phyloP scores from a whole-genome alignment of 1,140 invertebrate species.

The Propsilocerus akamusi region DNA sequence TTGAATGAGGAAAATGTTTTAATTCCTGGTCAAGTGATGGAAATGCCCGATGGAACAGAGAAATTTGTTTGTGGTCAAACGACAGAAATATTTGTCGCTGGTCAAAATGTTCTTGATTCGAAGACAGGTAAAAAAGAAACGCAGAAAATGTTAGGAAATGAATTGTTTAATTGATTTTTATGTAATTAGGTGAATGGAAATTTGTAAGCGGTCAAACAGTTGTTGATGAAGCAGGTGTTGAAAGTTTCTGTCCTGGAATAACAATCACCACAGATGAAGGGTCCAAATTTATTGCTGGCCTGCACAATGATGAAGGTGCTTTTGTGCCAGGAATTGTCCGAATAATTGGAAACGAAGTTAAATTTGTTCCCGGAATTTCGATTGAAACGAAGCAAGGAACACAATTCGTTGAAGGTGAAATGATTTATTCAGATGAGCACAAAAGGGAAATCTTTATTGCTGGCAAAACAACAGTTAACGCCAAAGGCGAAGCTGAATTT shows the following conservation, averaged over 20 bases:
- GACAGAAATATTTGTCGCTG: slow-evolving; percentile 38
- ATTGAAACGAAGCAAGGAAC: slow-evolving; percentile 40
- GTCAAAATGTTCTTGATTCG: slow-evolving; percentile 29
- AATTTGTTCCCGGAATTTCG: slow-evolving; percentile 43
- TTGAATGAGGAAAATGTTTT: slow-evolving; percentile 27
- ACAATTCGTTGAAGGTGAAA: slow-evolving; percentile 47
- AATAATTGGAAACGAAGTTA: slow-evolving; percentile 16
- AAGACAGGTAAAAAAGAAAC: slow-evolving; percentile 20
- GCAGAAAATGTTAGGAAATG: too few species aligned
- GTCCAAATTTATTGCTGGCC: slow-evolving; percentile 43
- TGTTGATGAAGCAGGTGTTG: slow-evolving; percentile 37
- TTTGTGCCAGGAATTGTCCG: slow-evolving; percentile 41
- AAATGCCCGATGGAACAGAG: slow-evolving; percentile 29
- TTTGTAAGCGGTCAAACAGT: slow-evolving; percentile 45
- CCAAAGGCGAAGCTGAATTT: slow-evolving; percentile 33
- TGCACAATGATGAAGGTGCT: slow-evolving; percentile 31
- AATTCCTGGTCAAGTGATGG: slow-evolving; percentile 48
- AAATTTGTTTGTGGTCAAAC: slow-evolving; percentile 41
- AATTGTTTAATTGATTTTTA: too few species aligned
- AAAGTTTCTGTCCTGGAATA: slow-evolving; percentile 42
- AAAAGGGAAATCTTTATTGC: slow-evolving; percentile 40
- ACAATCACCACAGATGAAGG: slow-evolving; percentile 32
- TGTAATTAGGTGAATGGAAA: slow-evolving; percentile 27
- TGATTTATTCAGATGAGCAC: slow-evolving; percentile 29
- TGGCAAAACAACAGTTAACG: slow-evolving; percentile 29